Conservation (phyloP, 2,888 invertebrate genomes). For the Monopis laevigella region DNA sequence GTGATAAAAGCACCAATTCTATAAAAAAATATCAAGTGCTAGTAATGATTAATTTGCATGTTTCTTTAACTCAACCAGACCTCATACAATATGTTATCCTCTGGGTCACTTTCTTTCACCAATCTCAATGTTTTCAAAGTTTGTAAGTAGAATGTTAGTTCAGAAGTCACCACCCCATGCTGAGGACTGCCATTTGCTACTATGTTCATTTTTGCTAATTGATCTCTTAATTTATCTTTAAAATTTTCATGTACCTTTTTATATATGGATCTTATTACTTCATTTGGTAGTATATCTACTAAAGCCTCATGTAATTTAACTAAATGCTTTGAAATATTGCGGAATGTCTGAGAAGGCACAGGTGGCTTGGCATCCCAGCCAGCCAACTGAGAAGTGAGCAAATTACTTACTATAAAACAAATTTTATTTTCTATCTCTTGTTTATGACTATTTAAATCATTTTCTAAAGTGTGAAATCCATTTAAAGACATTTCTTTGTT, state of each 20-base stretch:
- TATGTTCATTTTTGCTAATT: constrained; percentile 86
- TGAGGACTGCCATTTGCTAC: constrained; percentile 96
- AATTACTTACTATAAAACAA: constrained; percentile 86
- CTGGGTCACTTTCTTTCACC: constrained; percentile 76
- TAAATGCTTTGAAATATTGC: constrained; percentile 88
- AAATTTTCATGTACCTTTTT: constrained; percentile 85
- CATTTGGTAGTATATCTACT: constrained; percentile 81
- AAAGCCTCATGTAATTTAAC: constrained; percentile 92
- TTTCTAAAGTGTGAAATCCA: constrained; percentile 77
- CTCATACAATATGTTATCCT: constrained; percentile 81
- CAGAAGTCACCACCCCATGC: constrained; percentile 93
- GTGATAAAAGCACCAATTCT: too few species aligned
- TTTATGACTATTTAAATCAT: constrained; percentile 87
- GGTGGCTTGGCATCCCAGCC: constrained; percentile 96
- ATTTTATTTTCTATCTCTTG: constrained; percentile 93
- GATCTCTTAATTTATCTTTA: constrained; percentile 85
- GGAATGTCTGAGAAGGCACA: constrained; percentile 90
- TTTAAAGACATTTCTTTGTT: constrained; percentile 52
- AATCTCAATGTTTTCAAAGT: constrained; percentile 84
- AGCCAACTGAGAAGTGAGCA: constrained; percentile 81
- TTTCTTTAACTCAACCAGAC: constrained; percentile 82
- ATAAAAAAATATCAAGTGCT: too few species aligned
- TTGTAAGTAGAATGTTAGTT: constrained; percentile 90
- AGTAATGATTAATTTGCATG: too few species aligned
- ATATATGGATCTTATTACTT: constrained; percentile 81